Base-by-base conservation (phyloP, 2,888 invertebrate genomes). In the Drosophila mulleri region DNA sequence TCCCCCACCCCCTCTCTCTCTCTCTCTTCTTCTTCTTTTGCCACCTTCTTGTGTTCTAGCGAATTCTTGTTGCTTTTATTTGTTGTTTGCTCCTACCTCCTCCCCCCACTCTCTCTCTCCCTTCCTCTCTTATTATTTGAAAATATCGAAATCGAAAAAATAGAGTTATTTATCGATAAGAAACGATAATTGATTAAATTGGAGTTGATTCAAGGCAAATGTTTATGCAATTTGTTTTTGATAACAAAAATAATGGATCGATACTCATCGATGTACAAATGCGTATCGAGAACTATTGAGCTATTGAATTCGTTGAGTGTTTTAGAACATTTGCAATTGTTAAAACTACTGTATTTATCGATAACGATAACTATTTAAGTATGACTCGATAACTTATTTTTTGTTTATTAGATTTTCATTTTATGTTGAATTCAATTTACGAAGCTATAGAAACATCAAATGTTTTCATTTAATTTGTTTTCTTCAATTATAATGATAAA, bases 1-100 rank as follows among this genome's bases (percentile, higher is more conserved):
- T 11, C 1, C 16, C 32, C 8, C 14, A 11, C 20, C 26, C 35
- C 35, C 32, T 42, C 29, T 47, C n/a, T 18, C 12, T 14, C 8
- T 29, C 18, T 47, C 32, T 44, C 37, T 39, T 18, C 1, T 29
- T 8, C 8, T 7, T 53, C 8, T 32, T 9, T 52, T 39, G 4
- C 12, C 58, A 3, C 12, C 14, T 37, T 60, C n/a, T 64, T 39
- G 11, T 29, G 39, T 53, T 52, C 59, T 71, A 62, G 68, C 20
- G 20, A 12, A 32, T 29, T 32, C 5, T 54, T 41, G n/a, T 53
- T 37, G 1, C 9, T 35, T 41, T 16, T 16, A 3, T 52, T 57
- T 37, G 50, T 69, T 48, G 23, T 47, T 29, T 59, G 45, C 26
- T 58, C n/a, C 35, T 37, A 11, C 32, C 42, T 18, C 16, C 20